phyloP scores from a whole-genome alignment of 2,888 invertebrate species.

The Phengaris arion region DNA sequence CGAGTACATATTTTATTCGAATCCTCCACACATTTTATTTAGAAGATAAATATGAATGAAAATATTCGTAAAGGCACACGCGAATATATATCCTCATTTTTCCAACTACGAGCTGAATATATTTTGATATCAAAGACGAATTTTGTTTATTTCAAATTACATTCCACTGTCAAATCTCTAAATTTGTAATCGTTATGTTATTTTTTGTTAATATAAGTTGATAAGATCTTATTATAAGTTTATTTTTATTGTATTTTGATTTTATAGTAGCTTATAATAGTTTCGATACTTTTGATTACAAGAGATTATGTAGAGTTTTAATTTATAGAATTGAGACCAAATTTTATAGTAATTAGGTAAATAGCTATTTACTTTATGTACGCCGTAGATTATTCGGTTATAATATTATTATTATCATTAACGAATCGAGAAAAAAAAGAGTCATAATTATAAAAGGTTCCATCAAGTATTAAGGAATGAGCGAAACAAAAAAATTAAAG shows the following conservation, averaged over 20 bases:
- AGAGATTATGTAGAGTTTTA: background rate
- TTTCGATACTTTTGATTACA: no score
- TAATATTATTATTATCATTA: no score
- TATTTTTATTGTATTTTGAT: no score
- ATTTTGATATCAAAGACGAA: slow-evolving; percentile 21
- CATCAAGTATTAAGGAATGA: no score
- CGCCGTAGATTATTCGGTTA: no score
- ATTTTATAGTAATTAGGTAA: background rate
- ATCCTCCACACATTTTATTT: slow-evolving; percentile 31
- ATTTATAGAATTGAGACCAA: background rate
- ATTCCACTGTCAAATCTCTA: background rate
- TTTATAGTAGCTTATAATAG: no score
- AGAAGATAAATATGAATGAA: slow-evolving; percentile 29
- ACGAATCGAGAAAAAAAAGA: background rate
- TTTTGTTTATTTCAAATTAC: slow-evolving; percentile 6
- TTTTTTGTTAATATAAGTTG: no score
- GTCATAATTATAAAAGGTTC: background rate
- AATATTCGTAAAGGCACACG: slow-evolving; percentile 17
- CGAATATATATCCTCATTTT: slow-evolving; percentile 19
- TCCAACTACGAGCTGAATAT: slow-evolving; percentile 21
- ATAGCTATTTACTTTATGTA: no score
- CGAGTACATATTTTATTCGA: slow-evolving; percentile 30
- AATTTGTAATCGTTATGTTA: background rate
- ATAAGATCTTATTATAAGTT: no score
- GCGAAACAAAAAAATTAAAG: background rate